Base-by-base conservation (phyloP, 2,888 invertebrate species). In the Chironomus tentans region DNA sequence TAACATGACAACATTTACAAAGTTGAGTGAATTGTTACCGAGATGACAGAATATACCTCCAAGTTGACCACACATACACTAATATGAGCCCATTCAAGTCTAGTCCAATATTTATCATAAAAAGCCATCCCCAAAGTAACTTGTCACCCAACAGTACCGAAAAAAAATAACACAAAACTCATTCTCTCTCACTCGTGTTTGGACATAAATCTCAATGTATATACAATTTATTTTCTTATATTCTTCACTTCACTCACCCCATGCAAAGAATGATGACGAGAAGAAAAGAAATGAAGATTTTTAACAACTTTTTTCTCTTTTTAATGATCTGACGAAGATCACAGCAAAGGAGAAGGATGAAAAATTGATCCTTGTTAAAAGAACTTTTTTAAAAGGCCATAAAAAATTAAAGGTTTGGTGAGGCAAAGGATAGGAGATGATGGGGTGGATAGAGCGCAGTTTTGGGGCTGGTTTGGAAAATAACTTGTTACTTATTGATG, bases 261-360 rank as follows among this genome's bases (percentile, higher is more conserved):
- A 65, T 65, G 65, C 65, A 65, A 65, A 24, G 65, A 65, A 24
- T 56, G 38, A 38, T 38, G 18, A 18, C 18, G 15, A 56, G 56
- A 56, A 56, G 18, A 50, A 50, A 56, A 56, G 2, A 56, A 18
- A 56, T 38, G 15, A 18, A 56, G 56, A 56, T 18, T 56, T 56
- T 56, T 56, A 56, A 56, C 56, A 56, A 56, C 56, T 56, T 56
- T 56, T 56, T 38, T 38, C 2, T 38, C 10, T 22, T 65, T 65
- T 65, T 65, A 21, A 65, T 21, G 65, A 65, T 65, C 65, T 65
- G 65, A 56, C 65, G 24, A 65, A 65, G 65, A 65, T 65, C 65
- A 65, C 22, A 24, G 22, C 21, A 65, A 65, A 65, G 6, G 12
- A 65, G 21, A 65, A 65, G 22, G 56, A 56, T 56, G 18, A 56